Conservation (phyloP, 2,113 vertebrate species). For the Campylomormyrus numenius region DNA sequence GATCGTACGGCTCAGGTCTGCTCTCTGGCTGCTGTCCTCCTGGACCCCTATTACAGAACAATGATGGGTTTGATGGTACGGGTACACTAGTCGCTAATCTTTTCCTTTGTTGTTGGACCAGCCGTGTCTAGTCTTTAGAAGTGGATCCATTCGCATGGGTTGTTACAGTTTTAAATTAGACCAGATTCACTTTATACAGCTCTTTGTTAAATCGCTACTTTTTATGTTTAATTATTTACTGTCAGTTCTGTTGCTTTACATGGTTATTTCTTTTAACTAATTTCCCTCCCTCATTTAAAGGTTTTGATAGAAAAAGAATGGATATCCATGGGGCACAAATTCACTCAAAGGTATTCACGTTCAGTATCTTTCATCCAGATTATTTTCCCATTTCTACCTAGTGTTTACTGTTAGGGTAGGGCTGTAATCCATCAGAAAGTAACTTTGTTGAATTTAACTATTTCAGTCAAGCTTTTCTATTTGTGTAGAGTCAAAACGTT, state of each 20-base stretch:
- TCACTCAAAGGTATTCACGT: slow-evolving; percentile 61
- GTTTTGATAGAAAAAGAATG: slow-evolving; percentile 70
- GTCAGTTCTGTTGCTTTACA: neutral
- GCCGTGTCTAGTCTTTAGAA: neutral
- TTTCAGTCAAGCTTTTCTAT: neutral
- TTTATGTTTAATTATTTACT: neutral
- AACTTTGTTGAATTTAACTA: neutral
- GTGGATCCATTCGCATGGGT: neutral
- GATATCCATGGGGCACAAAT: slow-evolving; percentile 71
- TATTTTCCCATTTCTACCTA: neutral
- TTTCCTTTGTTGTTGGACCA: neutral
- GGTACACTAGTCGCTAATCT: neutral
- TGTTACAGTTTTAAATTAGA: neutral
- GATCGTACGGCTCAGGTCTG: slow-evolving; percentile 72
- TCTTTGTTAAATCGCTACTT: neutral
- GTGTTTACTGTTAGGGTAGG: neutral
- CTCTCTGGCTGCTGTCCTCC: slow-evolving; percentile 62
- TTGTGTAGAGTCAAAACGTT: neutral
- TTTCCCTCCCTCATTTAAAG: slow-evolving; percentile 37
- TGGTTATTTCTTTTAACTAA: neutral
- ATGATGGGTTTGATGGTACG: slow-evolving; percentile 74
- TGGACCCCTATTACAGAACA: slow-evolving; percentile 71
- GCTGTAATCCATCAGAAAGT: neutral
- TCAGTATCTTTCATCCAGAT: neutral
- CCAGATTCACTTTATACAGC: neutral